Evolutionary conservation across 1,140 invertebrate species (phyloP), one percentile per base, ranked within the genome.

Genomic region (Ceratina japonica): DNA sequence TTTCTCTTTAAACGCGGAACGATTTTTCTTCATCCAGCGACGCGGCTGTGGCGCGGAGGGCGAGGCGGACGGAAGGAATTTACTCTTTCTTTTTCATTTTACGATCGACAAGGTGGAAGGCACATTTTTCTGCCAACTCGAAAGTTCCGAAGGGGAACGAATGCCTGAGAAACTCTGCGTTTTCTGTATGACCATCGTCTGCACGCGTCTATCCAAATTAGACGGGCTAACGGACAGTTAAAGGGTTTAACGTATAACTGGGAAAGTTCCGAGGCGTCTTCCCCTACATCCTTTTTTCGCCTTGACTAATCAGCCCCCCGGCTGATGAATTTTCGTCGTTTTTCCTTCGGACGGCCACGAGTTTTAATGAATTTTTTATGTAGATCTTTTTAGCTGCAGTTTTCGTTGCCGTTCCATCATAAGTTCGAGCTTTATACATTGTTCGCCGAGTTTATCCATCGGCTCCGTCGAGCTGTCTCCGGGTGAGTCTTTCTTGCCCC

Each of bases 161-260:
- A 75, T 13, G 27, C 10, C 22, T 65, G 72, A 65, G 72, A 65
- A 75, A 56, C 51, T 65, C 72, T 75, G 62, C 27, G 54, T 56
- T 64, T 75, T 56, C 1, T n/a, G 27, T 22, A 65, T 24, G 13
- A 65, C 37, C 20, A 20, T 65, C 62, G 62, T 22, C 27, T 64
- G 61, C 27, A 31, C 24, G 13, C 24, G 24, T 54, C 49, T 16
- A 3, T 13, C 0, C 15, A 75, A 75, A 65, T 75, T 65, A 65
- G 62, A 3, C 27, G 0, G 44, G 12, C 59, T 18, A 2, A n/a
- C 12, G 7, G 16, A 44, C n/a, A 56, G 31, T 49, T 74, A n/a
- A 52, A 27, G 18, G 18, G 8, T 63, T 5, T 31, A 18, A 61
- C 22, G 59, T 13, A 27, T 31, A 4, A 15, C 15, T 12, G 15